These are phyloP conservation scores for Tipula unca DNA, from an alignment of 2,888 invertebrate species.

Conservation along the genomic window DNA sequence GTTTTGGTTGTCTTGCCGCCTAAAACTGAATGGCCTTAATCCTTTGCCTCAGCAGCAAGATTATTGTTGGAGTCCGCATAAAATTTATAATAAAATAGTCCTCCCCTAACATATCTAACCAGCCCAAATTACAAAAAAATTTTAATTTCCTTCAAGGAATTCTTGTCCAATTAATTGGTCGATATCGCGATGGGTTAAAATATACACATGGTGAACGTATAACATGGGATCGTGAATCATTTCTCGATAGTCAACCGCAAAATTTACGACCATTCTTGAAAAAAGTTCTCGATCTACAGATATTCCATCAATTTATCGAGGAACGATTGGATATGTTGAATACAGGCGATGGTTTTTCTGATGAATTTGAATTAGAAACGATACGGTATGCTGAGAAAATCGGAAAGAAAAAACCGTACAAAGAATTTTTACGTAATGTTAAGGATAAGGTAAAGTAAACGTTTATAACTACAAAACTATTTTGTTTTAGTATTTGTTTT, in stretches of 20 bases:
- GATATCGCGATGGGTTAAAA: slow-evolving; percentile 84
- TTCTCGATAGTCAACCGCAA: slow-evolving; percentile 75
- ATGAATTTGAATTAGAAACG: slow-evolving; percentile 91
- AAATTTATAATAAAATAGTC: neutral
- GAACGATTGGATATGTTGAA: slow-evolving; percentile 87
- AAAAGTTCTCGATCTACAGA: slow-evolving; percentile 87
- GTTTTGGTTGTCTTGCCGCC: neutral
- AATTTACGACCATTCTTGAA: slow-evolving; percentile 82
- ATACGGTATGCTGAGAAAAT: slow-evolving; percentile 47
- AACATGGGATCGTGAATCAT: slow-evolving; percentile 79
- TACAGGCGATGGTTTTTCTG: slow-evolving; percentile 84
- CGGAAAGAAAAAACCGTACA: slow-evolving; percentile 50
- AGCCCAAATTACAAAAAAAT: neutral
- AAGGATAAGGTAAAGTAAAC: slow-evolving; percentile 65
- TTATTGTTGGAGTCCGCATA: neutral
- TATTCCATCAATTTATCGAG: slow-evolving; percentile 90
- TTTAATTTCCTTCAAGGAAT: slow-evolving; percentile 42
- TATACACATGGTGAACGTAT: slow-evolving; percentile 63
- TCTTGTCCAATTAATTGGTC: slow-evolving; percentile 88
- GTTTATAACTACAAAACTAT: neutral
- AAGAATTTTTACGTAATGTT: slow-evolving; percentile 78
- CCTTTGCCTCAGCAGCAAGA: neutral
- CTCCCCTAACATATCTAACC: neutral
- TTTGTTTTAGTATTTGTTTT: neutral
- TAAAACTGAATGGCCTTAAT: neutral